phyloP scores from a whole-genome alignment of 2,113 vertebrate species.

The Sterrhoptilus dennistouni region DNA sequence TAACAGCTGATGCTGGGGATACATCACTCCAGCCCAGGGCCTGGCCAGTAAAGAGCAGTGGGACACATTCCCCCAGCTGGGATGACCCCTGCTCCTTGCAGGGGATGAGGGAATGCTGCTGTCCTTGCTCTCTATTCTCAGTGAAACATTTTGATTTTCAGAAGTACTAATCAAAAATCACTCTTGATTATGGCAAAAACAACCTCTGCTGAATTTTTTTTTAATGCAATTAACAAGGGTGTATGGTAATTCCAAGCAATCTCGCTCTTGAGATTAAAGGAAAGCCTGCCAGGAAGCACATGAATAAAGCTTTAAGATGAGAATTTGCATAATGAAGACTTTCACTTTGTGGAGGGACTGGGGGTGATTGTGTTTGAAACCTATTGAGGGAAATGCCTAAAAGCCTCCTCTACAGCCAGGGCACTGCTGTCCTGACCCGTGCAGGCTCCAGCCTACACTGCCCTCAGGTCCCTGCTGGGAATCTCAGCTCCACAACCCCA shows the following conservation, averaged over 20 bases:
- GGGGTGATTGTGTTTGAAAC: constrained; percentile 36
- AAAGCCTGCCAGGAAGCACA: constrained; percentile 79
- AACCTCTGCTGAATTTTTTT: constrained; percentile 70
- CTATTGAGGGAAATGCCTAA: background rate
- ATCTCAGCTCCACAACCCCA: background rate
- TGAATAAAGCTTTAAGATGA: constrained; percentile 78
- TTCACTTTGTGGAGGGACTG: constrained; percentile 44
- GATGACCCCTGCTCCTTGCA: background rate
- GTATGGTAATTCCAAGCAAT: constrained; percentile 81
- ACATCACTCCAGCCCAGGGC: accelerated
- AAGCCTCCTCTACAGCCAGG: background rate
- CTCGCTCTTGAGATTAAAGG: constrained; percentile 79
- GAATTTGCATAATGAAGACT: constrained; percentile 80
- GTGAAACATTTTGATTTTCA: constrained; percentile 65
- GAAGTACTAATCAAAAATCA: constrained; percentile 78
- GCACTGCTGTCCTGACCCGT: background rate
- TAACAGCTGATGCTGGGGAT: accelerated
- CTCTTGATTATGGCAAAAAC: constrained; percentile 79
- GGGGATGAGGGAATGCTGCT: background rate
- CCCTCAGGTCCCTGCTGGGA: background rate
- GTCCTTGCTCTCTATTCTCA: background rate
- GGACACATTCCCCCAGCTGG: background rate
- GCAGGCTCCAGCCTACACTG: accelerated
- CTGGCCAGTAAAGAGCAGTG: accelerated
- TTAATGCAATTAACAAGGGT: constrained; percentile 77